Conservation (phyloP, 2,113 vertebrate genomes). For the Ranitomeya variabilis region DNA sequence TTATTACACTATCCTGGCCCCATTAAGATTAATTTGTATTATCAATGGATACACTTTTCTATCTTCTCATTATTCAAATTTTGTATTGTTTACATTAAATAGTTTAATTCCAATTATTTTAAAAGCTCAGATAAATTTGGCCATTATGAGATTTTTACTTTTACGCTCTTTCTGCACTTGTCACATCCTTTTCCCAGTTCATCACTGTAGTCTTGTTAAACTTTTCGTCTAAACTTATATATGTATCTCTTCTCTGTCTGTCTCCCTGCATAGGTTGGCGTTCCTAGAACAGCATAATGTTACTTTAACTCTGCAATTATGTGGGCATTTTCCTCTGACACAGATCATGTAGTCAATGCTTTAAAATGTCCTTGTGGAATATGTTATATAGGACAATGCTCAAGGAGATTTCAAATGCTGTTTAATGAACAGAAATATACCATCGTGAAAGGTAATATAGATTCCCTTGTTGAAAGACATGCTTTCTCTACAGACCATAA, state of each 20-base stretch:
- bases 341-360: conserved; percentile 45
- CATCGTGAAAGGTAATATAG: conserved; percentile 33
- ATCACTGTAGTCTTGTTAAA: neutral
- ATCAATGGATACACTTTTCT: too few relatives aligned
- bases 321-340: conserved; percentile 18
- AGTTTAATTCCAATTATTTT: neutral
- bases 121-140: neutral
- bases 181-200: neutral
- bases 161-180: neutral
- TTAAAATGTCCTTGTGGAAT: conserved; percentile 37
- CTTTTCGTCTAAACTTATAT: neutral
- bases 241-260: neutral
- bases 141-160: neutral
- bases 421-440: conserved; percentile 44
- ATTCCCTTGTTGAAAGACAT: conserved; percentile 32
- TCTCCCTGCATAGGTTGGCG: neutral
- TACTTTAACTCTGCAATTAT: conserved; percentile 37
- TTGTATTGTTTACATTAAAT: neutral
- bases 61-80: neutral
- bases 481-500: conserved; percentile 35
- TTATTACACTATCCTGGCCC: too few relatives aligned
- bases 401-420: conserved; percentile 44
- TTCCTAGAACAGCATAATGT: conserved; percentile 27
- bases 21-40: too few relatives aligned
- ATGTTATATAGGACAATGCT: conserved; percentile 41